Percentiles rank a stretch among this genome's conserved stretches.
Conservation (phyloP, 2,113 vertebrate species). For the Cacatua alba region DNA sequence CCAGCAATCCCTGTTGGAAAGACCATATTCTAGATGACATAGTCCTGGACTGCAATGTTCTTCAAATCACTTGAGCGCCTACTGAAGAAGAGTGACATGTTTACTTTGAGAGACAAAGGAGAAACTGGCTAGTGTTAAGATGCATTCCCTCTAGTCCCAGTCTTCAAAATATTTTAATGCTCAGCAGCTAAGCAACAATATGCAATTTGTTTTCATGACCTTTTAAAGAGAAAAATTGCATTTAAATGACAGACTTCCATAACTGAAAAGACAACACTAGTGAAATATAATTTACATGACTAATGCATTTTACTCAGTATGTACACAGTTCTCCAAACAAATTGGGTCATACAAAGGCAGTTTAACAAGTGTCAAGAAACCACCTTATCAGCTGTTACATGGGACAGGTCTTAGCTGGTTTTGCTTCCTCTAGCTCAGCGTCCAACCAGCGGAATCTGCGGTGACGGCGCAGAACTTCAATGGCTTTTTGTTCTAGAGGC, state of each 20-base stretch:
- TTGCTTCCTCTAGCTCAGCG: slow-evolving; percentile 81
- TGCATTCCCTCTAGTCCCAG: background rate
- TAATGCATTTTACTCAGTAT: slow-evolving; percentile 48
- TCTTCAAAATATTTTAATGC: background rate
- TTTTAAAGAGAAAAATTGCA: background rate
- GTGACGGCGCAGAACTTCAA: slow-evolving; percentile 91
- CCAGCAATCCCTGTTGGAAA: background rate
- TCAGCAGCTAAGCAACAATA: background rate
- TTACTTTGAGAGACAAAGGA: background rate
- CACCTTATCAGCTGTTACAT: slow-evolving; percentile 58
- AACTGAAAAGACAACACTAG: background rate
- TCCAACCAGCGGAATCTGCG: slow-evolving; percentile 88
- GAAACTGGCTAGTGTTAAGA: background rate
- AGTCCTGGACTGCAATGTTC: background rate
- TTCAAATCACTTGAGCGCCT: background rate
- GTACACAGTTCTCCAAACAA: slow-evolving; percentile 32
- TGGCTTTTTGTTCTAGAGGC: slow-evolving; percentile 87
- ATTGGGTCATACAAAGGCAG: background rate
- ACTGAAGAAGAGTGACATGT: background rate
- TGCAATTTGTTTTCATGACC: background rate
- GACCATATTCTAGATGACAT: accelerated
- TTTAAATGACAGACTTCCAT: background rate
- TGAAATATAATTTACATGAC: background rate
- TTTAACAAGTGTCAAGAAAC: background rate
- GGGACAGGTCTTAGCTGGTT: slow-evolving; percentile 83